Evolutionary conservation across 2,888 invertebrate genomes (phyloP).

Genomic region (Ypsolopha sequella): DNA sequence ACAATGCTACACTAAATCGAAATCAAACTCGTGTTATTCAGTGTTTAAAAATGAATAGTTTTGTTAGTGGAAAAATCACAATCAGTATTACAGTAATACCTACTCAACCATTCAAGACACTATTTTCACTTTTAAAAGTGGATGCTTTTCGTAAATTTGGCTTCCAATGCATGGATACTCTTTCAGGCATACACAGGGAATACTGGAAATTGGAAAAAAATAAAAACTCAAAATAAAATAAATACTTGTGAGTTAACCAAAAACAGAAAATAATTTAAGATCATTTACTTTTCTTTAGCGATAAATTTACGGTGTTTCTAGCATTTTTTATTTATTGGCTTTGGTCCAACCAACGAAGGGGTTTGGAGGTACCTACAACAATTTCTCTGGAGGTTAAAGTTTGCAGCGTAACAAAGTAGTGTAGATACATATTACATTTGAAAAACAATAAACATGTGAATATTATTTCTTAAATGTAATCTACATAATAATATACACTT

Average conservation of each 20-base stretch:
- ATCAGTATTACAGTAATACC: conserved; percentile 22
- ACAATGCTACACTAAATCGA: conserved; percentile 56
- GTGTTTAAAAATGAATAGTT: background rate
- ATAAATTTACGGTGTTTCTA: background rate
- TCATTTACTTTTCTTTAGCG: too few relatives aligned
- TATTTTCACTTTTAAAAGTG: conserved; percentile 71
- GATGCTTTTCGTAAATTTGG: conserved; percentile 70
- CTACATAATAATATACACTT: too few relatives aligned
- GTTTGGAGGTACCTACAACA: too few relatives aligned
- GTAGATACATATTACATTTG: too few relatives aligned
- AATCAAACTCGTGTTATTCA: conserved; percentile 7
- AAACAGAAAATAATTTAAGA: too few relatives aligned
- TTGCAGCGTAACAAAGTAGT: too few relatives aligned
- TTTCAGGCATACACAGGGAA: conserved; percentile 69
- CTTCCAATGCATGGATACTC: conserved; percentile 69
- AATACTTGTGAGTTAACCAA: too few relatives aligned
- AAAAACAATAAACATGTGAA: too few relatives aligned
- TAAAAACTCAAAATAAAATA: conserved; percentile 33
- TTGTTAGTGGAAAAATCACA: conserved; percentile 21
- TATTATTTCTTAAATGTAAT: too few relatives aligned
- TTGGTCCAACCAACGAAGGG: background rate
- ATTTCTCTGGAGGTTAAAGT: too few relatives aligned
- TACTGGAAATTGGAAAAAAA: conserved; percentile 59
- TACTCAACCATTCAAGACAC: conserved; percentile 67
- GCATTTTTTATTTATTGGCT: background rate